phyloP scores from a whole-genome alignment of 2,888 invertebrate genomes.

The Drosophila tripunctata region DNA sequence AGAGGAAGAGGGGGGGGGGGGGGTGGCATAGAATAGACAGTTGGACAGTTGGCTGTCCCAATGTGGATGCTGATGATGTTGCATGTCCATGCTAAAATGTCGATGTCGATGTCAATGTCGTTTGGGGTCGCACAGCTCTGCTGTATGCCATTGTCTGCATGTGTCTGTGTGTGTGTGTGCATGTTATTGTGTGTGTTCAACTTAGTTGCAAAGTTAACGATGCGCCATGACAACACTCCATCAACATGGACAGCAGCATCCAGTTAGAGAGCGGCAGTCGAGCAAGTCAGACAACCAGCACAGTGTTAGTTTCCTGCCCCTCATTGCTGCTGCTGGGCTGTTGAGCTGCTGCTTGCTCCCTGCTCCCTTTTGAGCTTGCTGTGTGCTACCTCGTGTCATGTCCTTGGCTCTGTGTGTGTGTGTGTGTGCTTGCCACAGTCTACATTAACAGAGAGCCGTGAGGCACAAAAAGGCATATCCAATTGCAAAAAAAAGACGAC shows the following conservation, averaged over 20 bases:
- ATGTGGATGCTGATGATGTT: conserved; percentile 61
- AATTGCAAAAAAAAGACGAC: conserved; percentile 63
- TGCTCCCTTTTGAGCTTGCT: neutral
- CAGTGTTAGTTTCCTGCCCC: neutral
- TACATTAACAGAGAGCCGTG: conserved; percentile 71
- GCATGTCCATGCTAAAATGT: conserved; percentile 62
- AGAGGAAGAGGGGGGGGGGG: neutral
- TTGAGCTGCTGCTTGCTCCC: neutral
- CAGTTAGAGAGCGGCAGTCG: conserved; percentile 32
- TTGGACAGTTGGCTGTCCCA: conserved; percentile 26
- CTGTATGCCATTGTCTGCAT: neutral
- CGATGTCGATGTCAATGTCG: conserved; percentile 63
- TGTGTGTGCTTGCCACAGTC: conserved; percentile 62
- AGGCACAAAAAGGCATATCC: conserved; percentile 77
- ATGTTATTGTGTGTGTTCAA: conserved; percentile 32
- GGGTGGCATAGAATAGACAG: conserved; percentile 6
- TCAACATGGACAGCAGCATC: conserved; percentile 53
- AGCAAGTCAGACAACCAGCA: conserved; percentile 7
- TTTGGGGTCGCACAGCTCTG: conserved; percentile 31
- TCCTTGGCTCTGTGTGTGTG: too few species aligned
- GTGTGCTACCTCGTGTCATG: conserved; percentile 51
- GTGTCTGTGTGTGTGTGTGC: conserved; percentile 10
- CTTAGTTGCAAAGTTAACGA: conserved; percentile 64
- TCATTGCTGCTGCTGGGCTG: neutral
- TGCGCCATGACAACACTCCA: conserved; percentile 62